These are phyloP conservation scores for Microtus richardsoni DNA, from an alignment of 2,113 vertebrate genomes.

Conservation along the genomic window DNA sequence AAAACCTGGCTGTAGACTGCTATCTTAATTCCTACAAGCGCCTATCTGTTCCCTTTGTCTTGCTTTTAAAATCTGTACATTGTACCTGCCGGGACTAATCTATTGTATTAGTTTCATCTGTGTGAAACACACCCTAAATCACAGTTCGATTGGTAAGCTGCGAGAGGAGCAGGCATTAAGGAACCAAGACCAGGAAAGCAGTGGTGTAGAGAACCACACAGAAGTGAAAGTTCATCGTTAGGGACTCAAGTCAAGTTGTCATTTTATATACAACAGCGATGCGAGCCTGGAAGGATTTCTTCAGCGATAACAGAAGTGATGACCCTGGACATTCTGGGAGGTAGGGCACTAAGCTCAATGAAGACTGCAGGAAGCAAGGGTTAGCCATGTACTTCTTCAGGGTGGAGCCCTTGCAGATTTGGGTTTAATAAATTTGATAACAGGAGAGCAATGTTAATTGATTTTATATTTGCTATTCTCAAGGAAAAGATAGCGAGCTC, in stretches of 20 bases:
- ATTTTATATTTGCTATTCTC: background rate
- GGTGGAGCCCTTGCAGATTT: background rate
- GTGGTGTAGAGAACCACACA: background rate
- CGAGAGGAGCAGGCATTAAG: background rate
- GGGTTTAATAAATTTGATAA: background rate
- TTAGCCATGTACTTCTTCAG: background rate
- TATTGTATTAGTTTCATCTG: background rate
- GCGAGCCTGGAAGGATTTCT: background rate
- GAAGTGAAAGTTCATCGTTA: background rate
- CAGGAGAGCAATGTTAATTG: background rate
- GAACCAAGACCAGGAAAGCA: background rate
- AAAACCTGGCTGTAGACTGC: background rate
- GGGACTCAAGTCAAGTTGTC: background rate
- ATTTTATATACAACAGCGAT: background rate
- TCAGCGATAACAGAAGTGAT: background rate
- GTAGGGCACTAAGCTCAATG: background rate
- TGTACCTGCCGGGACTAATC: background rate
- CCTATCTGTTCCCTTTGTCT: background rate
- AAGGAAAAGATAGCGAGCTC: background rate
- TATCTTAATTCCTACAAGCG: background rate
- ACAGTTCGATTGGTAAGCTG: background rate
- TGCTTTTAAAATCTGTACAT: background rate
- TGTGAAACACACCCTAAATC: background rate
- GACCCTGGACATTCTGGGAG: background rate
- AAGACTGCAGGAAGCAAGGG: background rate